Evolutionary conservation across 2,888 invertebrate species (phyloP).

Genomic region (Magallana nippona): DNA sequence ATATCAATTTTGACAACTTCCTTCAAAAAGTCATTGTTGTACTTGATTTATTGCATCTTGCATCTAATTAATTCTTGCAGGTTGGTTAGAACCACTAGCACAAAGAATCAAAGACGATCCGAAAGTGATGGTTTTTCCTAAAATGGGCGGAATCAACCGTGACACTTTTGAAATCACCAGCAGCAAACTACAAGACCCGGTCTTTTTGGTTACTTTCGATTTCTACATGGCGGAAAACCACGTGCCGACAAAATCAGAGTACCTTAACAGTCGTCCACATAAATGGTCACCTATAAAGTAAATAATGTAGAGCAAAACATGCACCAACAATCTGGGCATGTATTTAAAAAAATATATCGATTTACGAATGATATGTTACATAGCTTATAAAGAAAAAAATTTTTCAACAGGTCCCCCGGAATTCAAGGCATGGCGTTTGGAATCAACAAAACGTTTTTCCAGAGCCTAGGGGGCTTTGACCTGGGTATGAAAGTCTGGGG

Average conservation of each 20-base stretch:
- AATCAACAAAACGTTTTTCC: constrained; percentile 54
- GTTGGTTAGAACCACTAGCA: constrained; percentile 60
- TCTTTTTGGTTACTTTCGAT: constrained; percentile 44
- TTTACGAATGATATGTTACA: too few species aligned
- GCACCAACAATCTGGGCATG: too few species aligned
- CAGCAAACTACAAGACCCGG: constrained; percentile 18
- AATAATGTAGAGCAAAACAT: neutral
- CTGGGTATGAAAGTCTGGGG: constrained; percentile 60
- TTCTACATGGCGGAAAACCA: constrained; percentile 50
- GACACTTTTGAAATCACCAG: constrained; percentile 46
- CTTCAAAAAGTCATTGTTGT: too few species aligned
- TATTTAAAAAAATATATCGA: too few species aligned
- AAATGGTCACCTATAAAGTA: constrained; percentile 35
- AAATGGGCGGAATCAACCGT: constrained; percentile 51
- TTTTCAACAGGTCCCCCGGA: constrained; percentile 37
- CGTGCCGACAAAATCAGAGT: constrained; percentile 47
- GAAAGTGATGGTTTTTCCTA: constrained; percentile 55
- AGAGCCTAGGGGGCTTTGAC: constrained; percentile 57
- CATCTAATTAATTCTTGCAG: constrained; percentile 26
- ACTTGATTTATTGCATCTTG: neutral
- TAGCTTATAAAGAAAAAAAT: neutral
- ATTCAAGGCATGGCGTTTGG: constrained; percentile 53
- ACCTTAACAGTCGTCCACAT: constrained; percentile 17
- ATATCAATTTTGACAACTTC: too few species aligned
- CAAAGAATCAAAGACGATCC: constrained; percentile 53